Conservation (phyloP, 2,888 invertebrate species). For the Byasa hedistus region DNA sequence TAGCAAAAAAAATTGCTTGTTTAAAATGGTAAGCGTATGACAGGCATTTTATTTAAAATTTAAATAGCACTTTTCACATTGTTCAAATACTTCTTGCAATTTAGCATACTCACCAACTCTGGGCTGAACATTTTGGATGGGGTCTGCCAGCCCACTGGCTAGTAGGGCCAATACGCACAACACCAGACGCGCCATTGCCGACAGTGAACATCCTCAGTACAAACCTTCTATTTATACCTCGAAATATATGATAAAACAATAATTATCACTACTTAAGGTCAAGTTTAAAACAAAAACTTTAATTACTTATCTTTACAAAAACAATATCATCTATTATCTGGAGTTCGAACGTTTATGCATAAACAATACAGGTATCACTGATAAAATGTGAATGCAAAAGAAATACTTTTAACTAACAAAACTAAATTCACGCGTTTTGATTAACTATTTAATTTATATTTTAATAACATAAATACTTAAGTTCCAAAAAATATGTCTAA, state of each 20-base stretch:
- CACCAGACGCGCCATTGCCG: conserved; percentile 61
- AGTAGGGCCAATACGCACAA: conserved; percentile 52
- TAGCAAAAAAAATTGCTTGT: no score
- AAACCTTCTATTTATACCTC: conserved; percentile 38
- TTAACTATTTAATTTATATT: no score
- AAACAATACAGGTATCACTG: not conserved
- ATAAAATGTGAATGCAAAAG: not conserved
- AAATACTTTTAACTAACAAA: not conserved
- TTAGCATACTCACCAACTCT: conserved; percentile 57
- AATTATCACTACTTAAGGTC: conserved; percentile 25
- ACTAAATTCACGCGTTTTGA: not conserved
- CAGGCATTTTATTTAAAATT: no score
- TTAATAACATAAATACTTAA: no score
- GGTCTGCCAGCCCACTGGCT: conserved; percentile 57
- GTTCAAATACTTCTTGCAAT: not conserved
- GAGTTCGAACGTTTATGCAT: not conserved
- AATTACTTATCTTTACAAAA: not conserved
- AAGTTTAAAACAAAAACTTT: conserved; percentile 18
- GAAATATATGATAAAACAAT: conserved; percentile 29
- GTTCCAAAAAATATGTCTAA: no score
- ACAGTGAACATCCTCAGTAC: conserved; percentile 40
- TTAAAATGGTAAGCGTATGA: no score
- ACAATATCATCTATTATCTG: not conserved
- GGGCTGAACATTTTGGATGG: conserved; percentile 44
- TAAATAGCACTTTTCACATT: no score